Conservation (phyloP, 2,888 invertebrate genomes). For the Pardosa pseudoannulata region DNA sequence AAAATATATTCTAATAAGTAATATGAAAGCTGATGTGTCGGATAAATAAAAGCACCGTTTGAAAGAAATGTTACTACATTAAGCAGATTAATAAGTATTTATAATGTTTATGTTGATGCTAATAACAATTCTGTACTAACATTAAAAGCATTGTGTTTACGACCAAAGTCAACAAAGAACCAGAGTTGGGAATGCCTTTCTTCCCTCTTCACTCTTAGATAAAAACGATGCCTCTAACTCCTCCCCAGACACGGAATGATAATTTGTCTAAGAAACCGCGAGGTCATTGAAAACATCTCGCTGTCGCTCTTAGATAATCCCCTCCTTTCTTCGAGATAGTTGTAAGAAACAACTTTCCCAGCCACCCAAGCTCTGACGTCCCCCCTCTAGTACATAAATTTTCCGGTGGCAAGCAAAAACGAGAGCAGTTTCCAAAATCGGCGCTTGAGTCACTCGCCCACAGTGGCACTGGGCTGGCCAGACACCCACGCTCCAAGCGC, state of each 20-base stretch:
- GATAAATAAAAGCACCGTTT: too few species aligned
- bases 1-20: too few species aligned
- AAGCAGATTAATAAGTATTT: too few species aligned
- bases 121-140: too few species aligned
- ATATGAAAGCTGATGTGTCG: too few species aligned
- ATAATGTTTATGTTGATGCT: too few species aligned
- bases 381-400: neutral
- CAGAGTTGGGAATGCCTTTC: too few species aligned
- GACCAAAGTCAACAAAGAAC: too few species aligned
- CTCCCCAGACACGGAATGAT: neutral
- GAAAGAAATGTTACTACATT: too few species aligned
- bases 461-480: neutral
- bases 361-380: neutral
- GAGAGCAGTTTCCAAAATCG: slow-evolving; percentile 59
- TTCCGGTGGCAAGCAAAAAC: slow-evolving; percentile 7
- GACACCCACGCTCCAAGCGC: slow-evolving; percentile 24
- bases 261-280: neutral
- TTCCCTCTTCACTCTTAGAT: neutral
- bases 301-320: neutral
- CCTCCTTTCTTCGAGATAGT: neutral
- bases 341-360: neutral
- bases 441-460: slow-evolving; percentile 48
- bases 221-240: neutral
- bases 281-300: neutral
- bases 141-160: too few species aligned